Evolutionary conservation across 2,797 vertebrate genomes (phyloP), one percentile per base, ranked within the genome.

Genomic region (Discoglossus pictus): DNA sequence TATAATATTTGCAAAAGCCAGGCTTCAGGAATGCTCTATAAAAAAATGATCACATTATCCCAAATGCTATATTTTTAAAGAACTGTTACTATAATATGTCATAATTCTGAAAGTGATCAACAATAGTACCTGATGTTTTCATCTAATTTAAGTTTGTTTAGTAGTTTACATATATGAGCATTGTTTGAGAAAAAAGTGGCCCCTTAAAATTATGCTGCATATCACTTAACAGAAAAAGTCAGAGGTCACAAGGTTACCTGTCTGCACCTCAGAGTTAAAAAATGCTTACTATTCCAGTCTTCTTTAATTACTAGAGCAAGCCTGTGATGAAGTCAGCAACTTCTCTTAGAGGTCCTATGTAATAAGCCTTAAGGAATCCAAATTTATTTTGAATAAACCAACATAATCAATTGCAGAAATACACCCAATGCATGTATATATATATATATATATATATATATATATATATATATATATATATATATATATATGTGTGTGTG

Each of bases 1-100:
- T 87, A 91, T 91, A 93, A 93, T 88, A 92, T 88, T 93, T 87
- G 75, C 82, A 81, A 88, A 84, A 88, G 88, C 87, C 85, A 90
- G 86, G 89, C 86, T 88, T 84, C 81, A 88, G 86, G 86, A 52
- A 70, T 63, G 13, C 36, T 3, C 4, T 31, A 16, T 11, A 56
- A 23, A 55, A 31, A 48, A 34, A 42, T 43, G 44, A 6, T n/a
- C 58, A 50, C 21, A 40, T 59, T 42, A 35, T 36, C 13, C 27
- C 44, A 20, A 9, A 27, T 17, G 2, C 40, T 42, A 20, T 20
- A 38, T 46, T 39, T 39, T 2, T 9, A 52, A 51, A 31, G 27
- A 31, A 31, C 4, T 31, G 8, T 31, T 31, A 31, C 4, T 31
- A 31, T 8, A 31, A n/a, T n/a, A n/a, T 8, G 8, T 31, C 27